Conservation (phyloP, 2,888 invertebrate species). For the Amaurobius ferox region DNA sequence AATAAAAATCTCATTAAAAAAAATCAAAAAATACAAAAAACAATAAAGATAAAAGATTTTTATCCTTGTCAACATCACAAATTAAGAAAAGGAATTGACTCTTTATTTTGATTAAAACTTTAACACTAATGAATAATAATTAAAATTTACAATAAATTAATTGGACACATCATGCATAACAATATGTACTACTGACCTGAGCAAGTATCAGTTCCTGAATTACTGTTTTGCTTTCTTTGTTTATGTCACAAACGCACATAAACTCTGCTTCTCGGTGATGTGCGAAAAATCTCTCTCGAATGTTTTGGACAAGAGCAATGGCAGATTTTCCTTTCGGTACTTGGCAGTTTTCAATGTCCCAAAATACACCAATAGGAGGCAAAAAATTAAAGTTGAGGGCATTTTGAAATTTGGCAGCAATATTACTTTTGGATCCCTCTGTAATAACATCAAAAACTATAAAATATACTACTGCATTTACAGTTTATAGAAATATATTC, state of each 20-base stretch:
- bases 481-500: too few species aligned
- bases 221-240: slow-evolving; percentile 86
- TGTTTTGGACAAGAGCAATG: slow-evolving; percentile 84
- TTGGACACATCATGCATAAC: too few species aligned
- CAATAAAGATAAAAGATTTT: too few species aligned
- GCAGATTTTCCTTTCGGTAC: slow-evolving; percentile 90
- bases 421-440: slow-evolving; percentile 64
- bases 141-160: too few species aligned
- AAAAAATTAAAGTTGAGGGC: slow-evolving; percentile 74
- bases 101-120: too few species aligned
- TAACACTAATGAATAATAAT: too few species aligned
- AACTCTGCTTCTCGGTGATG: slow-evolving; percentile 90
- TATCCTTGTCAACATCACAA: too few species aligned
- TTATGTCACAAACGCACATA: slow-evolving; percentile 92
- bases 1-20: too few species aligned
- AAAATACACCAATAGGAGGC: slow-evolving; percentile 90
- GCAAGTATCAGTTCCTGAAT: slow-evolving; percentile 90
- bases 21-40: too few species aligned
- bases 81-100: too few species aligned
- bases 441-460: neutral
- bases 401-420: slow-evolving; percentile 71
- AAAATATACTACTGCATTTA: too few species aligned
- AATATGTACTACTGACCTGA: slow-evolving; percentile 83
- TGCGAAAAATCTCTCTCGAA: slow-evolving; percentile 86
- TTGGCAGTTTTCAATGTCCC: slow-evolving; percentile 96